These are phyloP conservation scores for Chondrosia reniformis DNA, from an alignment of 37 sponge, comb jelly and placozoan genomes.

Conservation along the genomic window DNA sequence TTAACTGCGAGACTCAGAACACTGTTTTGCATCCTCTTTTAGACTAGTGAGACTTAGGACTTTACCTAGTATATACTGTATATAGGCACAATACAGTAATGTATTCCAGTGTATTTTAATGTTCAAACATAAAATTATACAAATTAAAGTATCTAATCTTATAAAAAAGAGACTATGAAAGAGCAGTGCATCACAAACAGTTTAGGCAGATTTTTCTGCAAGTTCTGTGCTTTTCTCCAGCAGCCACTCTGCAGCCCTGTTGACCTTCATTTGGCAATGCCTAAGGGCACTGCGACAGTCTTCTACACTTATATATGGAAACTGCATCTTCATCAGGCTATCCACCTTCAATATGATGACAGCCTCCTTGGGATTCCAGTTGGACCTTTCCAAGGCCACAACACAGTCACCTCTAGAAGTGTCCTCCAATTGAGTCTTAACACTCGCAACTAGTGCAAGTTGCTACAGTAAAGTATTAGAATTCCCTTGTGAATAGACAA, in stretches of 20 bases:
- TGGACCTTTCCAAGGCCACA: conserved; percentile 9
- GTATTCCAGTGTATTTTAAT: too few species aligned
- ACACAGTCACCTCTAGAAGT: conserved; percentile 1
- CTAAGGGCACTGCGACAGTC: conserved; percentile 57
- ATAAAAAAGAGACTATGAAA: too few species aligned
- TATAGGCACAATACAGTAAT: too few species aligned
- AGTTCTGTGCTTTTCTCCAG: conserved; percentile 32
- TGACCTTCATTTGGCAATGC: conserved; percentile 54
- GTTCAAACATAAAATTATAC: too few species aligned
- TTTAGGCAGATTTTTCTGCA: not conserved
- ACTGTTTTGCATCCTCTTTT: too few species aligned
- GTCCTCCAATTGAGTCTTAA: not conserved
- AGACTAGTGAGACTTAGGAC: too few species aligned
- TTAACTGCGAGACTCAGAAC: too few species aligned
- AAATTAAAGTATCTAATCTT: too few species aligned
- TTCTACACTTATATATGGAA: conserved; percentile 15
- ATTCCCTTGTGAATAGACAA: too few species aligned
- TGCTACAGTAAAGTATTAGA: not conserved
- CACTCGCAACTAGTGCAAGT: not conserved
- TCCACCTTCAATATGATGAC: conserved; percentile 41
- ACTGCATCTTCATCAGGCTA: conserved; percentile 38
- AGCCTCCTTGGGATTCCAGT: conserved; percentile 23
- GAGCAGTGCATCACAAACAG: not conserved
- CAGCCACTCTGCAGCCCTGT: conserved; percentile 70
- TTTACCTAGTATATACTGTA: too few species aligned